phyloP scores from a whole-genome alignment of 2,797 vertebrate genomes.

The Valencia hispanica region DNA sequence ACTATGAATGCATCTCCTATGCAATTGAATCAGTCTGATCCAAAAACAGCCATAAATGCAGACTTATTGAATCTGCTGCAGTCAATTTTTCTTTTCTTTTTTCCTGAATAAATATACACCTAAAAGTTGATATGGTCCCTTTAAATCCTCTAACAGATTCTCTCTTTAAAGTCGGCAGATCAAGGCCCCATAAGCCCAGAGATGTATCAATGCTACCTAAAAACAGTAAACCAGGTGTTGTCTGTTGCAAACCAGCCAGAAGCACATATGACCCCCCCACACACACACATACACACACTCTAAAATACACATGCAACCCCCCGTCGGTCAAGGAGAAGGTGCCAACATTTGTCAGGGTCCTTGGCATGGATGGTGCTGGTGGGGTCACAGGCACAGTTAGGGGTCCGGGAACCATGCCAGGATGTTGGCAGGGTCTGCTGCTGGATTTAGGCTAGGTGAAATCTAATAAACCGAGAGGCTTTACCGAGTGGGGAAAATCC shows the following conservation, averaged over 20 bases:
- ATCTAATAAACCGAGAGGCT: slow-evolving; percentile 55
- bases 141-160: slow-evolving; percentile 65
- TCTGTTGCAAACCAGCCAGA: slow-evolving; percentile 58
- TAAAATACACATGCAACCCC: slow-evolving; percentile 41
- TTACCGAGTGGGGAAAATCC: slow-evolving; percentile 32
- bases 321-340: slow-evolving; percentile 76
- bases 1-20: slow-evolving; percentile 68
- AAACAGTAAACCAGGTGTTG: slow-evolving; percentile 76
- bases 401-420: slow-evolving; percentile 71
- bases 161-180: slow-evolving; percentile 52
- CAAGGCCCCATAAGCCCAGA: slow-evolving; percentile 58
- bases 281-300: neutral
- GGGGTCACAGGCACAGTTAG: slow-evolving; percentile 76
- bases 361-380: slow-evolving; percentile 72
- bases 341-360: slow-evolving; percentile 82
- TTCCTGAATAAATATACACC: slow-evolving; percentile 40
- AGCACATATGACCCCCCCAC: neutral
- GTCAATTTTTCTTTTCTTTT: slow-evolving; percentile 20
- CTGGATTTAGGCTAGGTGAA: slow-evolving; percentile 61
- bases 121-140: slow-evolving; percentile 56
- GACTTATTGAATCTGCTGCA: slow-evolving; percentile 58
- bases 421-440: slow-evolving; percentile 64
- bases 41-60: slow-evolving; percentile 67
- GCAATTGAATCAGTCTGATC: slow-evolving; percentile 70
- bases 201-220: slow-evolving; percentile 72